These are phyloP conservation scores for Chloropsis cyanopogon DNA, from an alignment of 2,113 vertebrate species.

Conservation along the genomic window DNA sequence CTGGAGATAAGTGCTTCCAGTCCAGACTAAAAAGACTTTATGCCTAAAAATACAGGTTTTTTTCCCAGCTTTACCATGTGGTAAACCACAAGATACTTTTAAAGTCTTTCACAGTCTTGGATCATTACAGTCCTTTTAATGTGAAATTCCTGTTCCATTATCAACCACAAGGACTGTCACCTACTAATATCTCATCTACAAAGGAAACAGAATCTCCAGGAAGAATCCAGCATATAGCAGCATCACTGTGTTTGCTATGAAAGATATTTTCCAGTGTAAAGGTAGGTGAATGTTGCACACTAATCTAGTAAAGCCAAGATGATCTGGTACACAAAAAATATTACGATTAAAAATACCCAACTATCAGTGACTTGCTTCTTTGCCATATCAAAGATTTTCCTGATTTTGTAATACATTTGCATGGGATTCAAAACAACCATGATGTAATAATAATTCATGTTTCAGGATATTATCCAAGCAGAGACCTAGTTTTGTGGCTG, in stretches of 20 bases:
- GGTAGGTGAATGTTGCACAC: not conserved
- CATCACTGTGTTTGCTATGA: not conserved
- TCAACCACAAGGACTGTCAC: not conserved
- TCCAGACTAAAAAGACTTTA: not conserved
- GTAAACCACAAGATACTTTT: not conserved
- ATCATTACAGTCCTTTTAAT: not conserved
- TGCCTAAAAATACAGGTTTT: not conserved
- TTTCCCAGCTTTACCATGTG: not conserved
- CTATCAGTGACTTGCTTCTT: not conserved
- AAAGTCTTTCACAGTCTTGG: not conserved
- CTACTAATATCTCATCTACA: not conserved
- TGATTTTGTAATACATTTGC: not conserved
- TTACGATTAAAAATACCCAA: not conserved
- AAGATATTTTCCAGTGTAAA: not conserved
- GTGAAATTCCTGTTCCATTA: not conserved
- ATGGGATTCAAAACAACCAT: not conserved
- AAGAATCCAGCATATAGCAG: not conserved
- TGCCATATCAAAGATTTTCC: not conserved
- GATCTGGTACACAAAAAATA: not conserved
- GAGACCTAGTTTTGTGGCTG: not conserved
- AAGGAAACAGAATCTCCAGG: not conserved
- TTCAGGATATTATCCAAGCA: not conserved
- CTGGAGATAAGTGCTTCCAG: not conserved
- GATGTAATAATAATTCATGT: not conserved
- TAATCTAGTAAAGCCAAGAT: not conserved